Conservation (phyloP, 2,113 vertebrate genomes). For the Corydoras maculifer region DNA sequence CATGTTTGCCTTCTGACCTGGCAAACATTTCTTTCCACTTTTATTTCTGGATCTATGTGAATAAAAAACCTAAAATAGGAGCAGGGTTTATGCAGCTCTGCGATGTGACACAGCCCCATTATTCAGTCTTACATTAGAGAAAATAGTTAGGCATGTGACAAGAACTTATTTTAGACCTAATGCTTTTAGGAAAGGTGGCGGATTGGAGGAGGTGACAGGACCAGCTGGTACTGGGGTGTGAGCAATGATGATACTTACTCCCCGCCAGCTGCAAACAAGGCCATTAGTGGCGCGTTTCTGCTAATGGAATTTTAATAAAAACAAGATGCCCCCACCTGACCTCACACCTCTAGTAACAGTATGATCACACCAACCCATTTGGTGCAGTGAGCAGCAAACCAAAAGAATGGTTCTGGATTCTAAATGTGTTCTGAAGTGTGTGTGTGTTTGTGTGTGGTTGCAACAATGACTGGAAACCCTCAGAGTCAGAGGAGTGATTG, state of each 20-base stretch:
- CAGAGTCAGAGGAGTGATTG: conserved; percentile 2
- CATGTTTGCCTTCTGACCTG: no score
- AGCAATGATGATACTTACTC: conserved; percentile 35
- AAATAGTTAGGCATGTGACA: not conserved
- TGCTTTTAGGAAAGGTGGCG: conserved; percentile 7
- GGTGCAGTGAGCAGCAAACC: conserved; percentile 4
- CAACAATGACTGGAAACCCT: conserved; percentile 16
- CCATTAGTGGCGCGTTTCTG: conserved; percentile 60
- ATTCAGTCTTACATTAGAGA: no score
- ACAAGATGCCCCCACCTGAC: conserved; percentile 45
- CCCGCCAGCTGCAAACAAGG: conserved; percentile 49
- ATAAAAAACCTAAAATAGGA: no score
- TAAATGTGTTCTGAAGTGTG: conserved; percentile 3
- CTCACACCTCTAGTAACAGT: not conserved
- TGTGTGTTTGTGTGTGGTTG: conserved; percentile 2
- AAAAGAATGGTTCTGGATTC: conserved; percentile 3
- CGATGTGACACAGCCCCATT: no score
- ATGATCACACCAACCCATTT: conserved; percentile 4
- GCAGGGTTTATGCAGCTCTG: no score
- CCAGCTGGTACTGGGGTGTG: conserved; percentile 13
- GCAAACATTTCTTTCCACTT: no score
- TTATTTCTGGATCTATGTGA: no score
- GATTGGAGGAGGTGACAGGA: conserved; percentile 13
- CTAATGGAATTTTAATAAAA: conserved; percentile 56
- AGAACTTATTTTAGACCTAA: not conserved